These are phyloP conservation scores for Heterohyrax brucei DNA, from an alignment of 2,797 vertebrate genomes.

Conservation along the genomic window DNA sequence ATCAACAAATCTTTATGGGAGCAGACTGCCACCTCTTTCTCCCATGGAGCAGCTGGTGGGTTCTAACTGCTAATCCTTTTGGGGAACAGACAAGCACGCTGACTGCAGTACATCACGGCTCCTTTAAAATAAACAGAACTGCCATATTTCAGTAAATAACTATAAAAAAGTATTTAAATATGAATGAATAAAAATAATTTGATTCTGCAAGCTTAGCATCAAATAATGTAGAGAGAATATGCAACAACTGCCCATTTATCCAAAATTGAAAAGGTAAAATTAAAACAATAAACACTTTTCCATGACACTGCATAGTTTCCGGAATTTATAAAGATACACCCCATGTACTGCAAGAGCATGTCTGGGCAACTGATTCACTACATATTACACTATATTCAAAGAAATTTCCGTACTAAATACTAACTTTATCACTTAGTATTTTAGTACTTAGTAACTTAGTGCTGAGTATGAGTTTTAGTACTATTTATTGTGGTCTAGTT, in stretches of 20 bases:
- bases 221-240: constrained; percentile 45
- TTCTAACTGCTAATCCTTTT: no score
- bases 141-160: constrained; percentile 46
- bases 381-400: constrained; percentile 54
- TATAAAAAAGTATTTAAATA: constrained; percentile 18
- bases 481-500: constrained; percentile 37
- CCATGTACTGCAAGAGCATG: not conserved
- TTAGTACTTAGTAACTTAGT: no score
- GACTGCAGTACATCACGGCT: no score
- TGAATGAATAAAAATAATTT: constrained; percentile 46
- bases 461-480: no score
- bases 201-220: constrained; percentile 55
- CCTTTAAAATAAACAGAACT: constrained; percentile 25
- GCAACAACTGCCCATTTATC: not conserved
- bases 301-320: not conserved
- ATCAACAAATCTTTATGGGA: no score
- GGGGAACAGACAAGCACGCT: no score
- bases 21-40: no score
- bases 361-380: constrained; percentile 17
- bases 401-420: not conserved
- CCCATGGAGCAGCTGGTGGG: no score
- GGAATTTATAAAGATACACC: constrained; percentile 57
- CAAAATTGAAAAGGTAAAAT: constrained; percentile 62
- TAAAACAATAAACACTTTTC: constrained; percentile 57
- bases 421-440: no score